Evolutionary conservation across 2,113 vertebrate genomes (phyloP), one percentile per base, ranked within the genome.

Genomic region (Todiramphus saurophagus): DNA sequence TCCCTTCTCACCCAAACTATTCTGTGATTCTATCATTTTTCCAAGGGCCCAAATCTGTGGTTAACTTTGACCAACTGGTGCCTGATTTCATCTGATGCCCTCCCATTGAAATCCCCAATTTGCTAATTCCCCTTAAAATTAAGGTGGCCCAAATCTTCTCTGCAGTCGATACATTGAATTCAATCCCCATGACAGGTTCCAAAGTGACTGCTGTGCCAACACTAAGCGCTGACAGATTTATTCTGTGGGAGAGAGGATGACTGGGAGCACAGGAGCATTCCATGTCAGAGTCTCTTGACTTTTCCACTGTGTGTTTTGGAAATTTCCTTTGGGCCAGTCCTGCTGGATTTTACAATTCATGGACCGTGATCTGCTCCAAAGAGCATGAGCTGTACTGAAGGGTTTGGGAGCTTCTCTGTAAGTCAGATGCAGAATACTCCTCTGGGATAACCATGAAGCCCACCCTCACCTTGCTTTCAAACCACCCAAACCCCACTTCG

Each of bases 331-430:
- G 85, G 21, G 51, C n/a, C 30, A 19, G 23, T 35, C 58, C 16
- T 0, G 2, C 30, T 30, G 73, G 46, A 50, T 89, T 89, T 89
- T 67, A 33, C 28, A 21, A 6, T 51, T 69, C 12, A 12, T 25
- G 67, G 15, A 7, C 19, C 1, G 2, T 15, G 48, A 87, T n/a
- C 48, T 1, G 1, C 68, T 39, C 74, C 0, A 0, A 21, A 13
- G 7, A 31, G 50, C 35, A 48, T 14, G 30, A 56, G 30, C n/a
- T 15, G 9, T 76, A 21, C 31, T 0, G 3, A 13, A 19, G n/a
- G 17, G 30, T 7, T 9, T n/a, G 30, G 20, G 19, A 73, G 20
- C 53, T 43, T 18, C 35, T 50, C 56, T 35, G 12, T 7, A 25
- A n/a, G n/a, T 46, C 58, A 66, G 17, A 50, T 59, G 50, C 27